Evolutionary conservation across 2,113 vertebrate genomes (phyloP).

Genomic region (Neolamprologus cancellatus): DNA sequence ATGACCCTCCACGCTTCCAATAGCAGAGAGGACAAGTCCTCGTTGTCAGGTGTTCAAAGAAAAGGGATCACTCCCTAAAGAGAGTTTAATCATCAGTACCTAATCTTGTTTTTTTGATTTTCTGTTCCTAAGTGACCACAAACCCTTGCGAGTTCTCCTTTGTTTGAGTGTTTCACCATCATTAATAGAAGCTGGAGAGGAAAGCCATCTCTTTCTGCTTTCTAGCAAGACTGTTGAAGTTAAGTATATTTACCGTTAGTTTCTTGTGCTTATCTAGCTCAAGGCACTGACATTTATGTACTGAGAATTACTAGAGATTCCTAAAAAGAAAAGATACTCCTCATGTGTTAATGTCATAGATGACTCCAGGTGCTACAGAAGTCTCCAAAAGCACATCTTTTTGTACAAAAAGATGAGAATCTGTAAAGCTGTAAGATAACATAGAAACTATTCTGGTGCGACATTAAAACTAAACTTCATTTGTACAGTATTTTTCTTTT

Average conservation of each 20-base stretch:
- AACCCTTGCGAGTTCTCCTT: not conserved
- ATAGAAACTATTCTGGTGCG: not conserved
- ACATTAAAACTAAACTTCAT: not conserved
- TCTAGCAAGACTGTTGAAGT: not conserved
- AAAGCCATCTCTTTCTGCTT: not conserved
- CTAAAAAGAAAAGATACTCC: not conserved
- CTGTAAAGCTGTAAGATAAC: not conserved
- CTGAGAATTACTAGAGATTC: not conserved
- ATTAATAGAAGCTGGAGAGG: not conserved
- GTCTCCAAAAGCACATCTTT: not conserved
- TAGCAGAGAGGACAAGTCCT: not conserved
- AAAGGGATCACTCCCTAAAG: not conserved
- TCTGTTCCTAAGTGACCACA: not conserved
- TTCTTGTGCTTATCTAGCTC: not conserved
- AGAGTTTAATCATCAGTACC: not conserved
- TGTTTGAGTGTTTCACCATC: not conserved
- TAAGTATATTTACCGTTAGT: not conserved
- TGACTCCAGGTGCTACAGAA: not conserved
- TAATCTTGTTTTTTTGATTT: not conserved
- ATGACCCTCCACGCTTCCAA: not conserved
- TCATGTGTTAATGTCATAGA: not conserved
- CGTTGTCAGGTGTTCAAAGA: not conserved
- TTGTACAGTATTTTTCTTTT: constrained; percentile 5
- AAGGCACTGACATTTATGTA: not conserved
- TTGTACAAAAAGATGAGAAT: not conserved